Conservation (phyloP, 2,797 vertebrate genomes). For the Remorina albescens region DNA sequence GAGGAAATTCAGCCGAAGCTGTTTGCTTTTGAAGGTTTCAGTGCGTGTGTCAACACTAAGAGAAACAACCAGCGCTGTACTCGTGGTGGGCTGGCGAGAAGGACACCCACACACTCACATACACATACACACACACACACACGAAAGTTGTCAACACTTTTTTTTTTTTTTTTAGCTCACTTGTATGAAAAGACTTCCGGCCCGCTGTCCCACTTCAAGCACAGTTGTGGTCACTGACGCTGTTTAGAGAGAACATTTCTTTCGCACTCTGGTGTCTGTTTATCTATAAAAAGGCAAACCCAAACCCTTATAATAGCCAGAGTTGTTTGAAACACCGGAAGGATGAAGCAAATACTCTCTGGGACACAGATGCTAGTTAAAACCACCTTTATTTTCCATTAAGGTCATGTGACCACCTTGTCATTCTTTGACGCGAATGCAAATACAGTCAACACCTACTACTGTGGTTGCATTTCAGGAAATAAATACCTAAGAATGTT, state of each 20-base stretch:
- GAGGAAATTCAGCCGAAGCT: constrained; percentile 69
- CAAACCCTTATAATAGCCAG: constrained; percentile 79
- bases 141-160: constrained; percentile 76
- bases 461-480: constrained; percentile 24
- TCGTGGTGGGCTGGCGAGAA: constrained; percentile 48
- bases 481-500: background rate
- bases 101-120: constrained; percentile 42
- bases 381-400: constrained; percentile 81
- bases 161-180: constrained; percentile 54
- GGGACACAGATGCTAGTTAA: constrained; percentile 74
- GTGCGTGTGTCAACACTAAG: constrained; percentile 65
- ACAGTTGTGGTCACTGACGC: constrained; percentile 80
- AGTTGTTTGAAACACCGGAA: constrained; percentile 82
- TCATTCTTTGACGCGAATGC: constrained; percentile 58
- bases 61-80: constrained; percentile 65
- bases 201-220: constrained; percentile 80
- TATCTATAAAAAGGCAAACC: constrained; percentile 79
- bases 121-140: constrained; percentile 35
- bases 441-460: constrained; percentile 29
- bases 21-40: constrained; percentile 75
- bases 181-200: constrained; percentile 77
- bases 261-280: constrained; percentile 79
- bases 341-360: constrained; percentile 79
- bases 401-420: constrained; percentile 64
- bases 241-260: constrained; percentile 82